These are phyloP conservation scores for Saguinus midas DNA, from an alignment of 2,113 vertebrate genomes.

Conservation along the genomic window DNA sequence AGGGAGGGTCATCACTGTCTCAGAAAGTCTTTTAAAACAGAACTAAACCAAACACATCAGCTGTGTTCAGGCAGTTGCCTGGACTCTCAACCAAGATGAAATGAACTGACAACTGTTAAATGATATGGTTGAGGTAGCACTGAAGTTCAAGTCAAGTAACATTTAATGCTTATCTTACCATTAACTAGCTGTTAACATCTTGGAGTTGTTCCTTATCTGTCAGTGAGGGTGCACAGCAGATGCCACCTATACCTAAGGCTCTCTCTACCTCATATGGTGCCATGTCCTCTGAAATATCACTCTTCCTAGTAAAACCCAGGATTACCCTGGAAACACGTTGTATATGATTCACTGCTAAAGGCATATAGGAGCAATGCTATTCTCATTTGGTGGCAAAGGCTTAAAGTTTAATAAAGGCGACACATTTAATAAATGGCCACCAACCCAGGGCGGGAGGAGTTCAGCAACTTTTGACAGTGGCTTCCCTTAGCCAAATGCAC, in stretches of 20 bases:
- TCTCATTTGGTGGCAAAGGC: background rate
- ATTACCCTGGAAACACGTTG: background rate
- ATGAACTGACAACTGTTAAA: background rate
- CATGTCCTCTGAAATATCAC: background rate
- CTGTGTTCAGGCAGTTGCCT: background rate
- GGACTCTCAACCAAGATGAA: background rate
- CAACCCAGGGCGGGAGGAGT: background rate
- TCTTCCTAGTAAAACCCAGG: no score
- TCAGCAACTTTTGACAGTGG: fast-evolving
- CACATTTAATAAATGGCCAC: no score
- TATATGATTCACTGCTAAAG: background rate
- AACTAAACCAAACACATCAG: no score
- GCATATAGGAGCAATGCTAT: background rate
- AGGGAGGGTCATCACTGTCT: background rate
- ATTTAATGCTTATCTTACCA: background rate
- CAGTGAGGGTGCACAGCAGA: background rate
- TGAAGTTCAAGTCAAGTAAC: background rate
- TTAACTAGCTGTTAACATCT: background rate
- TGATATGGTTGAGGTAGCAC: background rate
- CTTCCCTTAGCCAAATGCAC: fast-evolving
- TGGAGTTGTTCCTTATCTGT: no score
- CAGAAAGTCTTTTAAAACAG: background rate
- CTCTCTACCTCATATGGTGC: background rate
- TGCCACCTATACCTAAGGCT: background rate
- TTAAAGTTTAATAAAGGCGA: background rate